A percentile compares a stretch with the other conserved stretches of the same genome.
phyloP scores from a whole-genome alignment of 1,140 invertebrate genomes.

The Potamilus streckersoni region DNA sequence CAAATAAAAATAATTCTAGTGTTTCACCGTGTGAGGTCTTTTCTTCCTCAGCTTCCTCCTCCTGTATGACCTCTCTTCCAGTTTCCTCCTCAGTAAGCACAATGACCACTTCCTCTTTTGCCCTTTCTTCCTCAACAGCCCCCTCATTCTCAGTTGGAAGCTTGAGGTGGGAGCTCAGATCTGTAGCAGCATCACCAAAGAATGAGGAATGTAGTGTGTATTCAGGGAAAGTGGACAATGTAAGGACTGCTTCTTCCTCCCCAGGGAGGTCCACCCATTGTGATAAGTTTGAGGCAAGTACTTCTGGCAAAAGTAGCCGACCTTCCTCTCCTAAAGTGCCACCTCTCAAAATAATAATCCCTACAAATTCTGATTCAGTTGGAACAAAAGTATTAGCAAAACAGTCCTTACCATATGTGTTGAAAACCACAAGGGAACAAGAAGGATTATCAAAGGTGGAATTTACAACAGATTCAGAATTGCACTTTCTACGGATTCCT shows the following conservation, averaged over 20 bases:
- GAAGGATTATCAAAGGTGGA: neutral
- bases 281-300: no score
- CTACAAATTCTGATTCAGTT: conserved; percentile 44
- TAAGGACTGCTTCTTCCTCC: conserved; percentile 19
- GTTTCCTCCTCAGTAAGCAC: neutral
- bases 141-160: conserved; percentile 12
- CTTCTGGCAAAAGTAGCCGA: conserved; percentile 38
- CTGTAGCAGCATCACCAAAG: conserved; percentile 21
- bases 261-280: neutral
- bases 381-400: conserved; percentile 43
- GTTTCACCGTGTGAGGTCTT: no score
- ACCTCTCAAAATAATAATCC: conserved; percentile 63
- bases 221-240: conserved; percentile 24
- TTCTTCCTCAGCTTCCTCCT: no score
- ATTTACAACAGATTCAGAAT: conserved; percentile 5
- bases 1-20: no score
- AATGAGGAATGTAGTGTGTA: conserved; percentile 28
- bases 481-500: neutral
- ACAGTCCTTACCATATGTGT: conserved; percentile 57
- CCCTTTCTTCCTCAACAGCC: conserved; percentile 4
- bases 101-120: neutral
- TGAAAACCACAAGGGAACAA: conserved; percentile 56
- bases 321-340: conserved; percentile 63
- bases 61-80: neutral
- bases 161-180: conserved; percentile 39